phyloP scores from a whole-genome alignment of 2,113 vertebrate species.

The Nestor notabilis region DNA sequence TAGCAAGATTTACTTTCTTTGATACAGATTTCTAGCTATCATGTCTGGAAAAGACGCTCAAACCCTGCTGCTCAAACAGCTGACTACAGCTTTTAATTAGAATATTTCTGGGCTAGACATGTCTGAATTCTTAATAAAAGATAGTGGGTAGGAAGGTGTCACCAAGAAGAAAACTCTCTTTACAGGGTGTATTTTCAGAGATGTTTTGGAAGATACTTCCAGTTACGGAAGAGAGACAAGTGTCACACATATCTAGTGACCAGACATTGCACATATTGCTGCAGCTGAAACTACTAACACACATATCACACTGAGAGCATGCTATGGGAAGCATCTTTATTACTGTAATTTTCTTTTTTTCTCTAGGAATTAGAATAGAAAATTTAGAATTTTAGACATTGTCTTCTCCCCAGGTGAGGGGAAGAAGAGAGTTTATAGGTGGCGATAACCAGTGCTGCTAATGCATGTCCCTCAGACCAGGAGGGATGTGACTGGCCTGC shows the following conservation, averaged over 20 bases:
- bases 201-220: background rate
- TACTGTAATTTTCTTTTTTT: background rate
- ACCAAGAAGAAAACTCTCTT: background rate
- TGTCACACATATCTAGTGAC: background rate
- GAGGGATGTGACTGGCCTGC: rapidly evolving
- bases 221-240: background rate
- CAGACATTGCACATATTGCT: background rate
- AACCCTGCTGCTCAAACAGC: background rate
- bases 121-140: background rate
- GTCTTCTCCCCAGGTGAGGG: rapidly evolving
- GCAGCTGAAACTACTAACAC: background rate
- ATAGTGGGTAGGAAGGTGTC: background rate
- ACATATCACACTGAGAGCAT: background rate
- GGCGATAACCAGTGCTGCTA: background rate
- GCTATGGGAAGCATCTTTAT: background rate
- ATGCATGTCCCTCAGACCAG: rapidly evolving
- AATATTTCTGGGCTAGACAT: background rate
- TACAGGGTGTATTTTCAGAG: background rate
- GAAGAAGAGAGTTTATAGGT: background rate
- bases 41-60: background rate
- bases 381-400: background rate
- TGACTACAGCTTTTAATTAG: background rate
- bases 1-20: background rate
- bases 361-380: background rate
- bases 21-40: background rate